Percentiles rank a stretch among this genome's conserved stretches.
phyloP scores from a whole-genome alignment of 2,113 vertebrate genomes.

The Strix aluco region DNA sequence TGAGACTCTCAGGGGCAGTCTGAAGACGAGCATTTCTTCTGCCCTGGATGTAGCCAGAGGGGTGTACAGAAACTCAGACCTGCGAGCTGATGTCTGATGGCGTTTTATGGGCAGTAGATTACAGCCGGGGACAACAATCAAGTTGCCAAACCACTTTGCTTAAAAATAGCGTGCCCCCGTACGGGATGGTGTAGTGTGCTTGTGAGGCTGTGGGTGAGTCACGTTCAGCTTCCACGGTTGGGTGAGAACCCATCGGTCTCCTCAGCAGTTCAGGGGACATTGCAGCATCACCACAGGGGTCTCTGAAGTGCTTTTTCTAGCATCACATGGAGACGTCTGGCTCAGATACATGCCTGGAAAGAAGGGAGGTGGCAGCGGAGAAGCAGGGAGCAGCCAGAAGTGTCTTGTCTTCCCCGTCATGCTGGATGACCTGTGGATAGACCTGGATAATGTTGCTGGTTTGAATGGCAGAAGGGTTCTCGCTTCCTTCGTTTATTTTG shows the following conservation, averaged over 20 bases:
- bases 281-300: background rate
- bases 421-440: background rate
- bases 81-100: background rate
- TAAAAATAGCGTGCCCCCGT: rapidly evolving
- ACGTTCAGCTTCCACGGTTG: rapidly evolving
- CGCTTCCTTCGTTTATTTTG: rapidly evolving
- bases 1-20: background rate
- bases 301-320: background rate
- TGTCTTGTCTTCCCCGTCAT: rapidly evolving
- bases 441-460: background rate
- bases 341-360: background rate
- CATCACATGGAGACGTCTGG: rapidly evolving
- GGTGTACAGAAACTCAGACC: background rate
- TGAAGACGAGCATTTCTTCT: rapidly evolving
- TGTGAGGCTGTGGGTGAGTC: background rate
- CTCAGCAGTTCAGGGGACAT: background rate
- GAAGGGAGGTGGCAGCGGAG: background rate
- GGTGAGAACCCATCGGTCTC: background rate
- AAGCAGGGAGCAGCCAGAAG: background rate
- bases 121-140: background rate
- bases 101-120: background rate
- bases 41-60: background rate
- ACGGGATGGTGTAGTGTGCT: rapidly evolving
- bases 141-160: background rate
- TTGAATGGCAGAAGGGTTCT: background rate